Evolutionary conservation across 2,797 vertebrate genomes (phyloP).

Genomic region (Pseudocheirus occidentalis): DNA sequence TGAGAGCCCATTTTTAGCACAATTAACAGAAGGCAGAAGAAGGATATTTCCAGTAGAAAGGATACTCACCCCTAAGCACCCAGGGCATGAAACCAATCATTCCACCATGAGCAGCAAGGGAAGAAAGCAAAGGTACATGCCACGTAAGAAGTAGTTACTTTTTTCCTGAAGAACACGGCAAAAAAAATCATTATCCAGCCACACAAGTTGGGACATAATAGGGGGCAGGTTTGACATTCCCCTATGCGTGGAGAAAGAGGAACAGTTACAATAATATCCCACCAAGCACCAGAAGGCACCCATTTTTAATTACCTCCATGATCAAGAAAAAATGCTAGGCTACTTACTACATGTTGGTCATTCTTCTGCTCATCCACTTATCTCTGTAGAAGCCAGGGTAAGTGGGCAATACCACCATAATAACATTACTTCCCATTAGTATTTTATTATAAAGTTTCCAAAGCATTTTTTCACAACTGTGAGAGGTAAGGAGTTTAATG

Average conservation of each 20-base stretch:
- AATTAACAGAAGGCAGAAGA: not conserved
- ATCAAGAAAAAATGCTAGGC: not conserved
- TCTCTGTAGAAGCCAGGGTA: not conserved
- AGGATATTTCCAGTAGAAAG: not conserved
- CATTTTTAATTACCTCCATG: not conserved
- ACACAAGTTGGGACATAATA: not conserved
- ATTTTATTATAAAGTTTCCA: not conserved
- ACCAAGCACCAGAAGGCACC: not conserved
- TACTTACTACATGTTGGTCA: too few species aligned
- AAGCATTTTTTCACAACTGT: not conserved
- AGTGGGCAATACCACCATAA: not conserved
- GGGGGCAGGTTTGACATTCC: not conserved
- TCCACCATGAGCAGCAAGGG: not conserved
- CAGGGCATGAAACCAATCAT: not conserved
- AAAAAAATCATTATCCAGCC: not conserved
- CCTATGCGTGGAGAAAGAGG: not conserved
- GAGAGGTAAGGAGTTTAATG: not conserved
- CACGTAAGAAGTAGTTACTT: not conserved
- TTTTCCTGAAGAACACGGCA: not conserved
- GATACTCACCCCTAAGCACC: not conserved
- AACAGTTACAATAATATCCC: not conserved
- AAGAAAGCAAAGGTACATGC: not conserved
- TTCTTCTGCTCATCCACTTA: not conserved
- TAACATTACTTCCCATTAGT: not conserved
- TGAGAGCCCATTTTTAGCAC: not conserved